These are phyloP conservation scores for Hyaena hyaena DNA, from an alignment of 2,113 vertebrate species.

Conservation along the genomic window DNA sequence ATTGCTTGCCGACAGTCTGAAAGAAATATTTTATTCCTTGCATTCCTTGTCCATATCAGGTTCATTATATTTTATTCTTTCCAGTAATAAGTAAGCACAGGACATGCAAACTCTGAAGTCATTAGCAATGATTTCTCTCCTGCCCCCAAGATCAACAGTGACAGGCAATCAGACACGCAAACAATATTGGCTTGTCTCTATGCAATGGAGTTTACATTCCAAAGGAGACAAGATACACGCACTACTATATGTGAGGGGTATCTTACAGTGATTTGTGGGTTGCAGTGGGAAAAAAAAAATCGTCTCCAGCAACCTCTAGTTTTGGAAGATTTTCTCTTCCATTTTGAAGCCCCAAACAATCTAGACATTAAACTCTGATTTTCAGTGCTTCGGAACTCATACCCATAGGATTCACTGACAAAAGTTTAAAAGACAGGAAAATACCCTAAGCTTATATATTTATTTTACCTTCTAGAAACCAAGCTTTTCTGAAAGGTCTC, in stretches of 20 bases:
- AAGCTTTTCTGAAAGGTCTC: not conserved
- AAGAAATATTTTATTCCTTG: conserved; percentile 73
- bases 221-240: not conserved
- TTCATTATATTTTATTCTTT: conserved; percentile 66
- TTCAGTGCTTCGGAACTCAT: not conserved
- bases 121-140: not conserved
- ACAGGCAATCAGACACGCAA: conserved; percentile 25
- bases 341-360: not conserved
- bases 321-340: not conserved
- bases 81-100: conserved; percentile 2
- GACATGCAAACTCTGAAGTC: not conserved
- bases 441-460: not conserved
- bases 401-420: not conserved
- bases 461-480: not conserved
- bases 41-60: conserved; percentile 61
- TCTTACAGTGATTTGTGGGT: not conserved
- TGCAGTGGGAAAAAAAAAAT: not conserved
- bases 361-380: not conserved
- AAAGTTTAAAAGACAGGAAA: not conserved
- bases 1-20: conserved; percentile 66
- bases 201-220: not conserved
- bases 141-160: not conserved
- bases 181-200: not conserved
- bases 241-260: not conserved
- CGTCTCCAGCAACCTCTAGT: not conserved